These are phyloP conservation scores for Urocyon cinereoargenteus DNA, from an alignment of 2,797 vertebrate genomes.

Conservation along the genomic window DNA sequence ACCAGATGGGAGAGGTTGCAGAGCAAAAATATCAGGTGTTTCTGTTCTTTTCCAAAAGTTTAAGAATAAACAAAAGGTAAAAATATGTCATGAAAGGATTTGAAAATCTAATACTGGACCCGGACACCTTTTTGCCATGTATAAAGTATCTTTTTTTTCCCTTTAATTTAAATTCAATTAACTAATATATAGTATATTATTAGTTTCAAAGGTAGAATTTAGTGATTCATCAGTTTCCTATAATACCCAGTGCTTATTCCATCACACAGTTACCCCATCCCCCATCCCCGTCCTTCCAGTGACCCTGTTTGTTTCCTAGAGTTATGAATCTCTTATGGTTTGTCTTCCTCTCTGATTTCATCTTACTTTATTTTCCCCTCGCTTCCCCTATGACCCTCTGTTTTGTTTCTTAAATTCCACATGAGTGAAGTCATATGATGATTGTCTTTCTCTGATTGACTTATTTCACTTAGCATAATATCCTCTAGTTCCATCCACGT, in stretches of 20 bases:
- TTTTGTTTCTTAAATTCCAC: neutral
- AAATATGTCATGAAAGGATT: slow-evolving; percentile 22
- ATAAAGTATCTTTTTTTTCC: neutral
- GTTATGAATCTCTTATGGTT: neutral
- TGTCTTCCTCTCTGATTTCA: neutral
- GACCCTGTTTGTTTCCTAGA: neutral
- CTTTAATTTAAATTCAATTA: neutral
- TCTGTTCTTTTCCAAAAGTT: slow-evolving; percentile 20
- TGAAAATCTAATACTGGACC: slow-evolving; percentile 2
- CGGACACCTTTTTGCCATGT: neutral
- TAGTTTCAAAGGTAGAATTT: neutral
- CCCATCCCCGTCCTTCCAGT: neutral
- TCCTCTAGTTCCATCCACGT: neutral
- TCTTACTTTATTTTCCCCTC: neutral
- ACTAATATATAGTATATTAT: neutral
- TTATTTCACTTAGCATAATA: neutral
- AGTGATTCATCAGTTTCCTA: neutral
- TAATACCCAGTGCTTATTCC: neutral
- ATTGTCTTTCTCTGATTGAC: neutral
- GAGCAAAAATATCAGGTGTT: slow-evolving; percentile 15
- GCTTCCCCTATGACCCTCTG: neutral
- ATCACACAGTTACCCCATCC: neutral
- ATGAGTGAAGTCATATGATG: neutral
- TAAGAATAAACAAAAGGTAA: slow-evolving; percentile 36
- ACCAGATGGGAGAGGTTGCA: neutral